Conservation (phyloP, 2,113 vertebrate genomes). For the Hippocampus zosterae region DNA sequence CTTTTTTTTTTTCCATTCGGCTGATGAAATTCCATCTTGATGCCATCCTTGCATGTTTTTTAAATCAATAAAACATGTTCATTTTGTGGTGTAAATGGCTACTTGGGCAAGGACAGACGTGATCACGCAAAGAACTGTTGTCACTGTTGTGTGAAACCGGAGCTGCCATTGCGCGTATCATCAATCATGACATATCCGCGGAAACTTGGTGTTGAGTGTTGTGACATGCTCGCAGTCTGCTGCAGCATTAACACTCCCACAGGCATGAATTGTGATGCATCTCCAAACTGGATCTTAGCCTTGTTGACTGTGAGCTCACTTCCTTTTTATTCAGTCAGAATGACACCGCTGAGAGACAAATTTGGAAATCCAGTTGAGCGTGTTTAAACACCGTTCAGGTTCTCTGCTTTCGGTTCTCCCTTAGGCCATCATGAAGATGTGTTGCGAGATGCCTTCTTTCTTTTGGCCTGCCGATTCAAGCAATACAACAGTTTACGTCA, state of each 20-base stretch:
- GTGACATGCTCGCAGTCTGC: neutral
- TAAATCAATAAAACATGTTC: too few relatives aligned
- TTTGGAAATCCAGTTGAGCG: neutral
- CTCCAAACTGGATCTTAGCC: neutral
- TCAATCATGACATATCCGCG: neutral
- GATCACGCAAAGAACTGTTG: too few relatives aligned
- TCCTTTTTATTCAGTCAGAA: neutral
- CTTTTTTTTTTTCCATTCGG: too few relatives aligned
- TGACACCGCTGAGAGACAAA: neutral
- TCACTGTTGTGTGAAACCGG: neutral
- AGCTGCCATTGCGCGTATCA: neutral
- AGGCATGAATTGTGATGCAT: neutral
- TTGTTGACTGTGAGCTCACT: neutral
- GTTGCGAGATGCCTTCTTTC: neutral
- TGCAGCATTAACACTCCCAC: neutral
- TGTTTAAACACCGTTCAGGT: neutral
- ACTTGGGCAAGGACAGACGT: too few relatives aligned
- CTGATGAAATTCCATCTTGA: too few relatives aligned
- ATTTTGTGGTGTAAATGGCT: too few relatives aligned
- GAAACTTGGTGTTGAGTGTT: neutral
- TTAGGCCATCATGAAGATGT: neutral
- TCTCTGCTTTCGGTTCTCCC: neutral
- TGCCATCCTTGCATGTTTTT: too few relatives aligned
- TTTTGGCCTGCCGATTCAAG: neutral
- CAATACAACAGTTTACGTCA: neutral